Evolutionary conservation across 2,888 invertebrate genomes (phyloP).

Genomic region (Nasonovia ribisnigri): DNA sequence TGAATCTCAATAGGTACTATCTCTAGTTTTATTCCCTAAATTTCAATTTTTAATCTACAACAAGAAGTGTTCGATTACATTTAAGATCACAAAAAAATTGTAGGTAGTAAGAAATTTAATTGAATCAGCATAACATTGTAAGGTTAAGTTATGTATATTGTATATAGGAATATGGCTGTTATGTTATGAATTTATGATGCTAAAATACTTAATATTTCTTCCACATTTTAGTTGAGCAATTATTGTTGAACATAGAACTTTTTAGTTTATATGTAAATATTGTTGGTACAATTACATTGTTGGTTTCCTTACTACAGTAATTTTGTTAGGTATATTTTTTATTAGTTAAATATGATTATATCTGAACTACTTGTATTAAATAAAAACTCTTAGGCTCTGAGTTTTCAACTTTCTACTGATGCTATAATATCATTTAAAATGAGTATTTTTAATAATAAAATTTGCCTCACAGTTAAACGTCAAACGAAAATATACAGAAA

Average conservation of each 20-base stretch:
- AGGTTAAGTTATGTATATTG: background rate
- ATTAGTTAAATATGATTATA: background rate
- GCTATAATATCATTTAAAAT: background rate
- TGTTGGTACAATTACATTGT: background rate
- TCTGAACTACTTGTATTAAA: too few relatives aligned
- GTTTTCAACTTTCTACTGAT: background rate
- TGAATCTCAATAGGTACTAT: background rate
- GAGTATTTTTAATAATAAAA: background rate
- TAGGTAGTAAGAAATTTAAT: background rate
- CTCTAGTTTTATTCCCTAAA: background rate
- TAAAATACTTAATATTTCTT: background rate
- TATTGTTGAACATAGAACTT: background rate
- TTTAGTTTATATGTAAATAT: background rate
- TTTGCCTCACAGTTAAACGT: background rate
- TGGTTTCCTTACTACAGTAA: background rate
- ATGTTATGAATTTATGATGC: background rate
- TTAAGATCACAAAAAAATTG: background rate
- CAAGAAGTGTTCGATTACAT: background rate
- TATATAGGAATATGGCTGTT: background rate
- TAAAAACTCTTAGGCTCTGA: background rate
- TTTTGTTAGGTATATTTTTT: background rate
- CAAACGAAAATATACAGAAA: background rate
- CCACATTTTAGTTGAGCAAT: background rate
- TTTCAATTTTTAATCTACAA: background rate
- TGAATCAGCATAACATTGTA: background rate